These are phyloP conservation scores for Netelia virgata DNA, from an alignment of 2,888 invertebrate genomes.

Conservation along the genomic window DNA sequence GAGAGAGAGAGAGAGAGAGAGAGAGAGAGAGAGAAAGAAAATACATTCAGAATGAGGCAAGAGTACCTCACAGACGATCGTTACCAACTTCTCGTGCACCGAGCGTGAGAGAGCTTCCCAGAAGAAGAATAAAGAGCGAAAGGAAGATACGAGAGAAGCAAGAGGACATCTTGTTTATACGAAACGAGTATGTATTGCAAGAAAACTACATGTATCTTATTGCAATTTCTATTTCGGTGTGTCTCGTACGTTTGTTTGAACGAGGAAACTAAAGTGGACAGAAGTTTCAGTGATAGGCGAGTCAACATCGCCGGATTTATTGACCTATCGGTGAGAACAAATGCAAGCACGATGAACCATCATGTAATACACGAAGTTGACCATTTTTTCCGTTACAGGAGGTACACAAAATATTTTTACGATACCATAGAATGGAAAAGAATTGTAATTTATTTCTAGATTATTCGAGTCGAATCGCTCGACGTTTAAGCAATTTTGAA, in stretches of 20 bases:
- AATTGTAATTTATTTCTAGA: neutral
- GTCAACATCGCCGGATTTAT: neutral
- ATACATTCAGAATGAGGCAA: conserved; percentile 54
- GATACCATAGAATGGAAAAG: neutral
- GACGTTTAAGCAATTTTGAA: no score
- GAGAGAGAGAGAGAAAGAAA: conserved; percentile 34
- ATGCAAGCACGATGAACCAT: neutral
- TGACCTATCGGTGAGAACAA: neutral
- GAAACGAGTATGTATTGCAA: conserved; percentile 28
- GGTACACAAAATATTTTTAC: no score
- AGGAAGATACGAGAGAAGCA: neutral
- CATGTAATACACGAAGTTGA: neutral
- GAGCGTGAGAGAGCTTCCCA: conserved; percentile 4
- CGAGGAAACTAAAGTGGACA: conserved; percentile 16
- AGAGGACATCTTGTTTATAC: conserved; percentile 36
- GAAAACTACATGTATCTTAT: conserved; percentile 9
- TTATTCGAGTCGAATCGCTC: no score
- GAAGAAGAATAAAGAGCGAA: conserved; percentile 6
- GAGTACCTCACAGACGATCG: conserved; percentile 51
- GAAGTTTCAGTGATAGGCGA: neutral
- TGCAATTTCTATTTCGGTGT: conserved; percentile 28
- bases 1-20: conserved; percentile 37
- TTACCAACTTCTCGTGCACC: conserved; percentile 47
- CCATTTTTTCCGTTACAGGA: neutral
- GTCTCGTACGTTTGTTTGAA: conserved; percentile 36